Evolutionary conservation across 2,113 vertebrate genomes (phyloP), one percentile per base, ranked within the genome.

Genomic region (Cyrtonyx montezumae): DNA sequence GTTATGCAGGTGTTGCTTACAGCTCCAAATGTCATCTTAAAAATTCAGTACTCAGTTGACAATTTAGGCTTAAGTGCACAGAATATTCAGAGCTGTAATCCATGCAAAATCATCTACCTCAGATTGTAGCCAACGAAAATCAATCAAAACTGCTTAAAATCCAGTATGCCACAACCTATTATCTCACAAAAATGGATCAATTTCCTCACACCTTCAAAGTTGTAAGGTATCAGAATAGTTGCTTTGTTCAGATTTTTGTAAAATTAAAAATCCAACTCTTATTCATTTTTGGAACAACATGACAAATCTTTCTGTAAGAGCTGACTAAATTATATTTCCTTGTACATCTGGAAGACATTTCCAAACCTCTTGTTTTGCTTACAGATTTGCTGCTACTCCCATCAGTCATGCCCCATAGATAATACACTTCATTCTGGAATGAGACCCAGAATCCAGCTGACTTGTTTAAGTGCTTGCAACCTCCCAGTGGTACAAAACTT

Each of bases 401-500:
- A 91, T 83, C 87, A 90, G 2, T 88, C 86, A 66, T 13, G 6
- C 30, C 32, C 43, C 56, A 71, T 23, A 63, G 83, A 77, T 91
- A 87, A 82, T 5, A 48, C 30, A 73, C 51, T 75, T 84, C 42
- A 37, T 25, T 23, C 26, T 76, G 68, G 53, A 90, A 82, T 11
- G 45, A 71, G 68, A 85, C 87, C 36, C 78, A 83, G 84, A 90
- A 90, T 82, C 82, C 62, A 66, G 42, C 62, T 86, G 79, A 77
- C 70, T 87, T 92, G 90, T 84, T 94, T 88, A 62, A 62, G 51
- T 79, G 73, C 67, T 77, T 61, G 40, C 81, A 79, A 46, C 34
- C 89, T 96, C 93, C 66, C 51, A 61, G 66, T 25, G 74, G 61
- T 63, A 85, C 80, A 94, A 87, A 95, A 89, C 84, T 84, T 78